Evolutionary conservation across 1,140 invertebrate genomes (phyloP).

Genomic region (Chrysopa pallens): DNA sequence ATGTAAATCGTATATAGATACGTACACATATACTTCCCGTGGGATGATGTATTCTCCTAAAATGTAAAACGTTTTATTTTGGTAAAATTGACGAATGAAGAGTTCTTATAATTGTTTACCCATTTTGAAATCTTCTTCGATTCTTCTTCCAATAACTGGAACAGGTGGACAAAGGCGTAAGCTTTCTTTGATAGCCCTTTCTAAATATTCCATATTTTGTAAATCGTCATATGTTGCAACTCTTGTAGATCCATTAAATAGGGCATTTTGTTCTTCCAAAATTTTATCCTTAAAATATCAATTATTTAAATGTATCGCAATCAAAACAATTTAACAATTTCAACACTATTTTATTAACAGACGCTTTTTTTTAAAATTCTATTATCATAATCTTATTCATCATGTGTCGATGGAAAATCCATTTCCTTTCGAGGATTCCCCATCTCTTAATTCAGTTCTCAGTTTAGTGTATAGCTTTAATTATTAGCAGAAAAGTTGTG

Average conservation of each 20-base stretch:
- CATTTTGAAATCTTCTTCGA: constrained; percentile 14
- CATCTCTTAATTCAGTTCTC: no score
- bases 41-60: constrained; percentile 20
- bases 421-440: no score
- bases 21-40: constrained; percentile 18
- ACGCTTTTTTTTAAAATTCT: neutral
- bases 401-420: no score
- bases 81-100: neutral
- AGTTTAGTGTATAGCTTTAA: no score
- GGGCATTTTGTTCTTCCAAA: neutral
- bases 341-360: neutral
- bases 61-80: neutral
- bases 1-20: constrained; percentile 26
- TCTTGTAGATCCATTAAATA: neutral
- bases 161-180: constrained; percentile 39
- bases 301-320: neutral
- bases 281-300: neutral
- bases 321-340: neutral
- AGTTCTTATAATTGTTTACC: neutral
- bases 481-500: no score
- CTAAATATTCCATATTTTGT: constrained; percentile 33
- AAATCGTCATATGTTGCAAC: neutral
- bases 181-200: constrained; percentile 40
- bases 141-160: constrained; percentile 26
- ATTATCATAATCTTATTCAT: no score